Evolutionary conservation across 2,888 invertebrate genomes (phyloP).

Genomic region (Idaea biselata): DNA sequence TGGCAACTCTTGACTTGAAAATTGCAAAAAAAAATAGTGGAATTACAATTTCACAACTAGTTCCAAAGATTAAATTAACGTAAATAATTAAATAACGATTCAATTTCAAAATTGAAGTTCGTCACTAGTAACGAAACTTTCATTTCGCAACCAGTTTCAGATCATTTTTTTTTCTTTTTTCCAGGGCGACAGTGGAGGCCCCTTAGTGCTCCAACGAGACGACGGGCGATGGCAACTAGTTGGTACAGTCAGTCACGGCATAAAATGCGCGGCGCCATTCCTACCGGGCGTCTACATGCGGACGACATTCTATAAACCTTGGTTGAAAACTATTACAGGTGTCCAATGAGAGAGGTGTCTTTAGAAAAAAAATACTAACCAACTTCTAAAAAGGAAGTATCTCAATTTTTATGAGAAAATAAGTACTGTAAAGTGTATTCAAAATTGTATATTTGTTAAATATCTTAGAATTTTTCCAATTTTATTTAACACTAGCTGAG

Average conservation of each 20-base stretch:
- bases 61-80: too few relatives aligned
- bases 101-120: too few relatives aligned
- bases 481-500: too few relatives aligned
- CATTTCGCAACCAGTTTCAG: neutral
- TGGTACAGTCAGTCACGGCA: slow-evolving; percentile 97
- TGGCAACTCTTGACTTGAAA: too few relatives aligned
- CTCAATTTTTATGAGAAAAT: neutral
- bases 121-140: neutral
- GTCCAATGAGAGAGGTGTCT: slow-evolving; percentile 70
- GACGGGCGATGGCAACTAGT: slow-evolving; percentile 93
- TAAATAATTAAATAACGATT: too few relatives aligned
- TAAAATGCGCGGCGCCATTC: slow-evolving; percentile 95
- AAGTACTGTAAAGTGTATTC: neutral
- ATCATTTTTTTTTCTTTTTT: slow-evolving; percentile 24
- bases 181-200: slow-evolving; percentile 96
- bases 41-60: too few relatives aligned
- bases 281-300: slow-evolving; percentile 96
- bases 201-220: slow-evolving; percentile 89
- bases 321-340: slow-evolving; percentile 93
- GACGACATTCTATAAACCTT: slow-evolving; percentile 94
- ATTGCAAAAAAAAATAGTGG: too few relatives aligned
- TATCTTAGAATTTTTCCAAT: too few relatives aligned
- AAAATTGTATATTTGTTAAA: too few relatives aligned
- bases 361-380: neutral
- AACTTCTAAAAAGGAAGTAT: neutral